Evolutionary conservation across 1,140 invertebrate species (phyloP).

Genomic region (Pemphigus obesinymphae): DNA sequence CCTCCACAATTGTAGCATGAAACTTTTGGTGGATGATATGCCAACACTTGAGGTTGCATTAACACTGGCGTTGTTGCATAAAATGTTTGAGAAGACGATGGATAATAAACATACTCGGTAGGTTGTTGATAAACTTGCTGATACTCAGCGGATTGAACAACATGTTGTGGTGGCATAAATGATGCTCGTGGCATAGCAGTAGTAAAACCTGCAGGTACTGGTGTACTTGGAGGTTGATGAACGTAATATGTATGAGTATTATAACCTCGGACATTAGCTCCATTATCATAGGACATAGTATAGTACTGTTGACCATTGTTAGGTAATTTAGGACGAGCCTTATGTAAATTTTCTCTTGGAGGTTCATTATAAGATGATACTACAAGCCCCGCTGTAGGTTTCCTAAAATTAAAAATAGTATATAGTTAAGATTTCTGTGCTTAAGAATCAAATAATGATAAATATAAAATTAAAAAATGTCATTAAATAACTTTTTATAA

Average conservation of each 20-base stretch:
- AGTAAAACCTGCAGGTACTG: slow-evolving; percentile 43
- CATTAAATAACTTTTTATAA: too few relatives aligned
- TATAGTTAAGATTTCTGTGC: too few relatives aligned
- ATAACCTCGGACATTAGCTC: not conserved
- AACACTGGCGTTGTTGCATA: not conserved
- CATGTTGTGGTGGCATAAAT: slow-evolving; percentile 47
- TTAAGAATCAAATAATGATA: too few relatives aligned
- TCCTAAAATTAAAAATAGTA: not conserved
- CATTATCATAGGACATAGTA: slow-evolving; percentile 23
- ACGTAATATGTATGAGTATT: slow-evolving; percentile 43
- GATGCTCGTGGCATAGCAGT: slow-evolving; percentile 42
- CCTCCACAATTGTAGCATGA: slow-evolving; percentile 66
- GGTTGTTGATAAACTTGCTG: slow-evolving; percentile 28
- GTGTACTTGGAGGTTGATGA: slow-evolving; percentile 44
- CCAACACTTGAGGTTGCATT: slow-evolving; percentile 26
- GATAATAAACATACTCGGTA: slow-evolving; percentile 21
- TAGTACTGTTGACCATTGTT: slow-evolving; percentile 19
- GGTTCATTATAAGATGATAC: not conserved
- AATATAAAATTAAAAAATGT: too few relatives aligned
- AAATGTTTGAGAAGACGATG: slow-evolving; percentile 33
- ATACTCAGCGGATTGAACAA: slow-evolving; percentile 42
- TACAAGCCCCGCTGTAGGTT: not conserved
- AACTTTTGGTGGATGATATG: slow-evolving; percentile 42
- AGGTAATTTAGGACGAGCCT: not conserved
- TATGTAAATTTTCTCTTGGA: not conserved